Percentiles rank a stretch among this genome's conserved stretches.
These are phyloP conservation scores for Epicauta chinensis DNA, from an alignment of 1,140 invertebrate species.

Conservation along the genomic window DNA sequence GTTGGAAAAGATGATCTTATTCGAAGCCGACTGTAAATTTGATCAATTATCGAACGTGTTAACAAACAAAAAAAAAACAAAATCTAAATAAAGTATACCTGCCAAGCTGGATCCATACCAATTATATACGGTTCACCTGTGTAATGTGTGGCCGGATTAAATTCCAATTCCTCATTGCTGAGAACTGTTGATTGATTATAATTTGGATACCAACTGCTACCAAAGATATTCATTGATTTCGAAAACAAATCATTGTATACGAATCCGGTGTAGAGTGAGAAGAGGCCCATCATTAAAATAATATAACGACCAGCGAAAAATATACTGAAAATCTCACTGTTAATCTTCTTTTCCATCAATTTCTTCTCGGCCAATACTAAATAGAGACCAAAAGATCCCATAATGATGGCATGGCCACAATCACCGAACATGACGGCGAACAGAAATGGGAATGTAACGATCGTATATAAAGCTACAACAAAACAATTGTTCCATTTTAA, in stretches of 20 bases:
- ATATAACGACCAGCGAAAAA: slow-evolving; percentile 98
- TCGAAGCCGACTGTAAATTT: slow-evolving; percentile 62
- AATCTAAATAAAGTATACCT: slow-evolving; percentile 29
- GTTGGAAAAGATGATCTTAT: slow-evolving; percentile 97
- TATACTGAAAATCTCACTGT: slow-evolving; percentile 89
- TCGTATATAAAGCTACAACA: slow-evolving; percentile 78
- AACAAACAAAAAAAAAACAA: no score
- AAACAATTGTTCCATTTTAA: no score
- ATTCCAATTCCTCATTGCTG: slow-evolving; percentile 32
- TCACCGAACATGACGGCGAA: slow-evolving; percentile 99
- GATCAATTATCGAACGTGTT: slow-evolving; percentile 14
- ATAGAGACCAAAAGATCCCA: slow-evolving; percentile 67
- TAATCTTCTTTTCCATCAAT: slow-evolving; percentile 56
- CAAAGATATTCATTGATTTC: slow-evolving; percentile 93
- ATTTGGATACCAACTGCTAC: slow-evolving; percentile 66
- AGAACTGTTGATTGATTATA: slow-evolving; percentile 14
- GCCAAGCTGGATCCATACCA: slow-evolving; percentile 86
- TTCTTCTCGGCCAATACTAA: slow-evolving; percentile 74
- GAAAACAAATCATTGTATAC: slow-evolving; percentile 98
- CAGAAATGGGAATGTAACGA: slow-evolving; percentile 96
- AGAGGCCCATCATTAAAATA: slow-evolving; percentile 93
- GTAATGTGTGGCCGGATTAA: slow-evolving; percentile 59
- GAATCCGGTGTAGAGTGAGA: slow-evolving; percentile 96
- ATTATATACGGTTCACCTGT: slow-evolving; percentile 67
- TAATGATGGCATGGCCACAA: slow-evolving; percentile 81